A percentile compares a stretch with the other conserved stretches of the same genome.
These are phyloP conservation scores for Pentalonia nigronervosa DNA, from an alignment of 1,140 invertebrate species.

Conservation along the genomic window DNA sequence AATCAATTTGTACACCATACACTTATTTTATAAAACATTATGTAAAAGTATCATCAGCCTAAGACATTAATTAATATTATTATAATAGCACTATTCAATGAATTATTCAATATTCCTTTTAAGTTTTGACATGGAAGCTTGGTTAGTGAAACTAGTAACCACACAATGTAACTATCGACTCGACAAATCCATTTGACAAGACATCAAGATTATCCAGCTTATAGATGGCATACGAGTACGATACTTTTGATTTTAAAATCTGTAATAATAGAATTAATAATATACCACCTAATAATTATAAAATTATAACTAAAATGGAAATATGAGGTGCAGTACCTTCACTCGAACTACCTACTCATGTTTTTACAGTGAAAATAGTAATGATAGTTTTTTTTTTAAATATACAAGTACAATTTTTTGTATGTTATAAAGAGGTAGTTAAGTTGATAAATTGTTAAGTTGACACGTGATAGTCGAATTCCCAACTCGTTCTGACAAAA, in stretches of 20 bases:
- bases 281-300: no score
- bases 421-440: no score
- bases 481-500: no score
- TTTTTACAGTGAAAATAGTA: no score
- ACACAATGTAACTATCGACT: background rate
- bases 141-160: background rate
- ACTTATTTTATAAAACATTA: background rate
- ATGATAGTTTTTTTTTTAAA: no score
- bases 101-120: background rate
- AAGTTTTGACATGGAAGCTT: background rate
- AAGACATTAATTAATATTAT: background rate
- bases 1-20: background rate
- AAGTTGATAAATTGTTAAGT: no score
- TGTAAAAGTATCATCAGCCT: background rate
- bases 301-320: no score
- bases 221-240: background rate
- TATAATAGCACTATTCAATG: background rate
- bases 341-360: no score
- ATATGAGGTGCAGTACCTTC: no score
- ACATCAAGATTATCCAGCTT: background rate
- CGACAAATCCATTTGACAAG: background rate
- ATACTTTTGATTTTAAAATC: background rate
- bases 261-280: background rate
- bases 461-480: no score
- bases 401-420: no score